These are phyloP conservation scores for Periplaneta americana DNA, from an alignment of 1,140 invertebrate species.

Conservation along the genomic window DNA sequence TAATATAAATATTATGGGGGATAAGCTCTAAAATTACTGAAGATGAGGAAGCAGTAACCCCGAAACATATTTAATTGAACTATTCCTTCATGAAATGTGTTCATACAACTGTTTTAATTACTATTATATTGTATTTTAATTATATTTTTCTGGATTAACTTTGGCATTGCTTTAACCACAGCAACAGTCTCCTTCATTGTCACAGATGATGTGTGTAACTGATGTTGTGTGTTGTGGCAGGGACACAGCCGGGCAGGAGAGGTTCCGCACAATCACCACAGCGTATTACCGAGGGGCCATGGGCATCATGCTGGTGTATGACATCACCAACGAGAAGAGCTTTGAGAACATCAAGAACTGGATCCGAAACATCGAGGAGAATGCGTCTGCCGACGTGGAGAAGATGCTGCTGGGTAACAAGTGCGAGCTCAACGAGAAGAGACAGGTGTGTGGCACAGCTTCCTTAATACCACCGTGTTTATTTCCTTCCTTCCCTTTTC, in stretches of 20 bases:
- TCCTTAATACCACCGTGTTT: neutral
- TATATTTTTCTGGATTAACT: too few species aligned
- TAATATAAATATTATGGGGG: too few species aligned
- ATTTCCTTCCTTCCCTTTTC: neutral
- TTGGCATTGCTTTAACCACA: too few species aligned
- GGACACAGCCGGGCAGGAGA: constrained; percentile 94
- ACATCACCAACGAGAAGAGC: constrained; percentile 96
- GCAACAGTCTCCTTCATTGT: too few species aligned
- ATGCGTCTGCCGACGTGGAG: constrained; percentile 89
- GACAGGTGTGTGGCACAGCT: constrained; percentile 55
- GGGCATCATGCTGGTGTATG: constrained; percentile 99
- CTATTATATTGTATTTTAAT: too few species aligned
- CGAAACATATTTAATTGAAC: too few species aligned
- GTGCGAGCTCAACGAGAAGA: constrained; percentile 85
- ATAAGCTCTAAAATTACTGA: too few species aligned
- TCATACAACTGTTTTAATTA: too few species aligned
- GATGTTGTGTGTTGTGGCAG: constrained; percentile 43
- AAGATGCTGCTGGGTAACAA: constrained; percentile 95
- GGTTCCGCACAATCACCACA: constrained; percentile 97
- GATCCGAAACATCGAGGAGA: constrained; percentile 98
- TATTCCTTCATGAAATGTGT: too few species aligned
- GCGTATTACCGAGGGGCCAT: constrained; percentile 97
- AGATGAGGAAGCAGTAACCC: too few species aligned
- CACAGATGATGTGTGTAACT: too few species aligned
- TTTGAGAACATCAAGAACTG: constrained; percentile 99